These are phyloP conservation scores for Hypocryptadius cinnamomeus DNA, from an alignment of 2,113 vertebrate genomes.

Conservation along the genomic window DNA sequence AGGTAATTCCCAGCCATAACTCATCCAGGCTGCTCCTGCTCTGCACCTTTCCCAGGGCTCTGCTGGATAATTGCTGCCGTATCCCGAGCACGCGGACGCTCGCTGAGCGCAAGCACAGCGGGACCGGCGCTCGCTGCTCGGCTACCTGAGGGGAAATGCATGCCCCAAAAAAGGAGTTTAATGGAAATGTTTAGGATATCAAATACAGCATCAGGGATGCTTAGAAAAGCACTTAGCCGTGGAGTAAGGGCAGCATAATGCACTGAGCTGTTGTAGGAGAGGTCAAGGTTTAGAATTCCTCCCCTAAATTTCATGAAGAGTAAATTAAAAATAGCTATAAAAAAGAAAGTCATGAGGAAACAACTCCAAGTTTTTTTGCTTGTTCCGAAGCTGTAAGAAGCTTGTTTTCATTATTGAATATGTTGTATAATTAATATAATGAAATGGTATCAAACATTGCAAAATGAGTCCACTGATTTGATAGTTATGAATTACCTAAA, in stretches of 20 bases:
- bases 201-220: neutral
- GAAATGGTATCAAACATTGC: neutral
- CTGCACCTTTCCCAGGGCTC: neutral
- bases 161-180: neutral
- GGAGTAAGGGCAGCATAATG: neutral
- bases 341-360: neutral
- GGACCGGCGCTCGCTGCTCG: neutral
- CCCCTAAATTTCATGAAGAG: neutral
- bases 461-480: neutral
- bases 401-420: neutral
- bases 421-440: neutral
- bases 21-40: neutral
- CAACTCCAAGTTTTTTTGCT: neutral
- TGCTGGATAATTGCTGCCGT: neutral
- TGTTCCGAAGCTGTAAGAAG: neutral
- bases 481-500: neutral
- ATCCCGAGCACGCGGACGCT: neutral
- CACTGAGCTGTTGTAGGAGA: neutral
- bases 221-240: neutral
- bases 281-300: neutral
- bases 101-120: neutral
- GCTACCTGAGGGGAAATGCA: slow-evolving; percentile 33
- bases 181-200: slow-evolving; percentile 50
- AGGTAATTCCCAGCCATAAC: neutral
- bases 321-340: neutral